Conservation (phyloP, 1,140 invertebrate genomes). For the Daktulosphaira vitifoliae region DNA sequence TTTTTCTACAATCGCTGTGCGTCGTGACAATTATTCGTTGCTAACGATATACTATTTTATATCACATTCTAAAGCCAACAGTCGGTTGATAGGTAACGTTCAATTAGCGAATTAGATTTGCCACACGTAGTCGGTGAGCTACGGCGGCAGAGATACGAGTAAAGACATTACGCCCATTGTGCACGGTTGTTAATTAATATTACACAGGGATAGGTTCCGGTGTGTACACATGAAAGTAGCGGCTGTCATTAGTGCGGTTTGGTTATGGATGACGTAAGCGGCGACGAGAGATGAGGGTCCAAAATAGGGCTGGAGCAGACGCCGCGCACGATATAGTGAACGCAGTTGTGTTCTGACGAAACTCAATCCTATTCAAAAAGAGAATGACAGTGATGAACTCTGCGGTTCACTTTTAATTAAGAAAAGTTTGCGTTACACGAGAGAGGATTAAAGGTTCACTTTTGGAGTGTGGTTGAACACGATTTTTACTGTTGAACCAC, state of each 20-base stretch:
- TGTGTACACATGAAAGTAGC: conserved; percentile 6
- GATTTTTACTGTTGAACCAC: too few relatives aligned
- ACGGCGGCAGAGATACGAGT: background rate
- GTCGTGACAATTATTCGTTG: too few relatives aligned
- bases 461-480: too few relatives aligned
- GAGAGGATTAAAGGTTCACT: too few relatives aligned
- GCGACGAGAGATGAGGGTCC: conserved; percentile 9
- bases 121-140: background rate
- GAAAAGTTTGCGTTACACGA: background rate
- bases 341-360: background rate
- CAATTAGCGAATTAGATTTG: conserved; percentile 29
- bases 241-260: conserved; percentile 26
- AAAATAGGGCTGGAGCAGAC: conserved; percentile 4
- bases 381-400: background rate
- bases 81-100: conserved; percentile 11
- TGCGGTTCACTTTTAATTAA: conserved; percentile 12
- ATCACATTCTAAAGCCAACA: background rate
- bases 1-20: too few relatives aligned
- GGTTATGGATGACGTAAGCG: background rate
- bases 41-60: too few relatives aligned
- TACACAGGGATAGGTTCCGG: background rate
- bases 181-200: conserved; percentile 27
- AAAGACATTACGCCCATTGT: background rate
- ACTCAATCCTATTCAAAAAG: conserved; percentile 24
- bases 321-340: background rate